These are phyloP conservation scores for Vidua chalybeata DNA, from an alignment of 2,113 vertebrate species.

Conservation along the genomic window DNA sequence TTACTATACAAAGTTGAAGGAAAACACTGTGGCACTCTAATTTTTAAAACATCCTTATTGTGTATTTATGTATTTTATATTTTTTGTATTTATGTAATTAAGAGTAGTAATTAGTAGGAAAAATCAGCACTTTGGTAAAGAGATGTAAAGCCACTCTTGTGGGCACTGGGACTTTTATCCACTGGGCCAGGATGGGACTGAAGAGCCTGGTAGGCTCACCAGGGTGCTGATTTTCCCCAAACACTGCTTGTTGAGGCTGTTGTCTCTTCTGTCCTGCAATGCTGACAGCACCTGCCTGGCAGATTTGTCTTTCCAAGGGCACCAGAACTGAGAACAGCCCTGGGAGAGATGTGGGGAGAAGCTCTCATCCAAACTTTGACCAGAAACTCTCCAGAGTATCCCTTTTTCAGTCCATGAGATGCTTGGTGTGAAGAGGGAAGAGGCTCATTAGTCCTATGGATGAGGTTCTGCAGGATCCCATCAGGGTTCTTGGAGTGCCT, in stretches of 20 bases:
- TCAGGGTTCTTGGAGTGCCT: too few relatives aligned
- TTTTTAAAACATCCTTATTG: not conserved
- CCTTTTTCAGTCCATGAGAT: not conserved
- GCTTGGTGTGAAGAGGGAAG: not conserved
- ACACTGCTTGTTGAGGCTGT: too few relatives aligned
- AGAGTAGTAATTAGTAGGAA: not conserved
- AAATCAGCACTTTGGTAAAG: not conserved
- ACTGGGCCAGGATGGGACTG: not conserved
- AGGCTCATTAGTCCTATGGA: not conserved
- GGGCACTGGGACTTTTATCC: not conserved
- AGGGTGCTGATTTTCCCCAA: fast-evolving
- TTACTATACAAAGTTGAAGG: not conserved
- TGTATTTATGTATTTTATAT: not conserved
- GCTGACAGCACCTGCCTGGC: fast-evolving
- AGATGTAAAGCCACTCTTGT: not conserved
- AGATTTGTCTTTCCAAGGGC: not conserved
- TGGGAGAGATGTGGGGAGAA: fast-evolving
- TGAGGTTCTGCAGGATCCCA: not conserved
- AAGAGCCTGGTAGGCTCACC: not conserved
- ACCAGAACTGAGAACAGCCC: not conserved
- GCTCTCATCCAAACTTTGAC: not conserved
- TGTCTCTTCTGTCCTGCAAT: not conserved
- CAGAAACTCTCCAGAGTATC: not conserved
- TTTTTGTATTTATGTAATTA: not conserved
- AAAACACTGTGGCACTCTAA: not conserved